Base-by-base conservation (phyloP, 2,113 vertebrate species). In the Corythaixoides concolor region DNA sequence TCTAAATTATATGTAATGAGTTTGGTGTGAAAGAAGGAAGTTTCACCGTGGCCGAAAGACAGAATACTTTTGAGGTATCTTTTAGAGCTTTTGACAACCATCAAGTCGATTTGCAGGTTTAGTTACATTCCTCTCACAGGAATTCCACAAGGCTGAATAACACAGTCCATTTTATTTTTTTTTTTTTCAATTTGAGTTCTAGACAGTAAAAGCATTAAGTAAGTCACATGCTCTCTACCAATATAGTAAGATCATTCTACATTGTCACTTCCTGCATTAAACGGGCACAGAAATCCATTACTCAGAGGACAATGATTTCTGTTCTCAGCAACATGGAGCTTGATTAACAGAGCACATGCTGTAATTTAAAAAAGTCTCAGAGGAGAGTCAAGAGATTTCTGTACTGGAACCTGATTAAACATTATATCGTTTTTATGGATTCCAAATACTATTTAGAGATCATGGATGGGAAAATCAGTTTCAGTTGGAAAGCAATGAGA, bases 391-490 rank as follows among this genome's bases (percentile, higher is more conserved):
- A 79, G 70, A 94, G 77, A 82, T 81, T 93, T 92, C 79, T 94
- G 68, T 67, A 77, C 43, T 89, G 49, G 62, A 88, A 89, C 67
- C 75, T 92, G 88, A 96, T 95, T 89, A 93, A 96, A 68, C 63
- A n/a, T 89, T 96, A 32, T 85, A 90, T 94, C 49, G 81, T 87
- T 95, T 94, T 80, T 92, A 90, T 95, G 66, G 64, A 81, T 96
- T 97, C 75, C 95, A 95, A 94, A 91, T 92, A 93, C 45, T 93
- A 56, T 83, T 96, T 95, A 72, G 76, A 89, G 63, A 92, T 75
- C 56, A 35, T 2, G 2, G 45, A 85, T 27, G 33, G 70, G 69
- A 96, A 96, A 93, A 70, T 70, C 47, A 41, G 50, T 93, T 92
- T 90, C 73, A 73, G 35, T 16, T 91, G 50, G 78, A 87, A 94